These are phyloP conservation scores for Parasteatoda lunata DNA, from an alignment of 2,888 invertebrate genomes.

Conservation along the genomic window DNA sequence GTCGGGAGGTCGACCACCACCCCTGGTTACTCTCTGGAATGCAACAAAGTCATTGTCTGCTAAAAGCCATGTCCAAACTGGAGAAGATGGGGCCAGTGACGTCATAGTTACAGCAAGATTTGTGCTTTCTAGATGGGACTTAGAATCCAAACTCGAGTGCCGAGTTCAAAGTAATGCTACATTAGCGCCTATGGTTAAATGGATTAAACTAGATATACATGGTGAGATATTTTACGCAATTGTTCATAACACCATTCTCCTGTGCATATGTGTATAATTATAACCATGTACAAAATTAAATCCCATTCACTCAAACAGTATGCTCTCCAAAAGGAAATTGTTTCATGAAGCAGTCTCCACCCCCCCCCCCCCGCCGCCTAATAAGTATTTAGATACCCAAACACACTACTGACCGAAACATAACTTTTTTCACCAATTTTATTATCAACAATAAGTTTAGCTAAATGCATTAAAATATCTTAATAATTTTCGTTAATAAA, in stretches of 20 bases:
- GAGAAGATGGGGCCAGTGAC: conserved; percentile 59
- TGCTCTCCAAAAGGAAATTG: too few relatives aligned
- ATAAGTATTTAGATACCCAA: too few relatives aligned
- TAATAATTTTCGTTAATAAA: too few relatives aligned
- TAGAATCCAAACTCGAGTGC: conserved; percentile 70
- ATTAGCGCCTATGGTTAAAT: conserved; percentile 71
- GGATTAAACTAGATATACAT: conserved; percentile 82
- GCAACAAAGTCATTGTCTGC: conserved; percentile 74
- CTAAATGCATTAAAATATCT: too few relatives aligned
- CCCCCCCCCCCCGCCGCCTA: too few relatives aligned
- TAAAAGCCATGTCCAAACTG: conserved; percentile 65
- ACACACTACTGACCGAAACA: too few relatives aligned
- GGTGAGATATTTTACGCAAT: conserved; percentile 78
- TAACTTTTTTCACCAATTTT: too few relatives aligned
- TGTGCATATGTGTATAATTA: too few relatives aligned
- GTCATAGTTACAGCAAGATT: conserved; percentile 70
- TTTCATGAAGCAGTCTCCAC: too few relatives aligned
- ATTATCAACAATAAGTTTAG: too few relatives aligned
- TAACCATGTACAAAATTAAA: too few relatives aligned
- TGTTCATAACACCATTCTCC: background rate
- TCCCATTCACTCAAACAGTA: too few relatives aligned
- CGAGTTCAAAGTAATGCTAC: conserved; percentile 70
- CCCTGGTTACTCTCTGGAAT: conserved; percentile 89
- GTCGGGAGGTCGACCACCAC: conserved; percentile 87
- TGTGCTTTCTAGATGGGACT: conserved; percentile 70